Conservation (phyloP, 2,888 invertebrate genomes). For the Criorhina ranunculi region DNA sequence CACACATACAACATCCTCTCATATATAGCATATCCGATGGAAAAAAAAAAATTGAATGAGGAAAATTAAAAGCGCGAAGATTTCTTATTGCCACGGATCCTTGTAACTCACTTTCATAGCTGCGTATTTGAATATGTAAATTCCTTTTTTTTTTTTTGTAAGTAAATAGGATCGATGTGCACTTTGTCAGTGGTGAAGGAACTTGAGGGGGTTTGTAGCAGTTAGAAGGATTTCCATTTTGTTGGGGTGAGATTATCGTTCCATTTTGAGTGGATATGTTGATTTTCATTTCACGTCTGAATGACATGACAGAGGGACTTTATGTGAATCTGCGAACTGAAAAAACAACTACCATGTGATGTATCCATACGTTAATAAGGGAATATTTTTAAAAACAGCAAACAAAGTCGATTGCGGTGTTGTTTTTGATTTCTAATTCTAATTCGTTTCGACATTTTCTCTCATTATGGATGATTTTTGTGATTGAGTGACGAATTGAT, state of each 20-base stretch:
- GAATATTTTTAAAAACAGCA: neutral
- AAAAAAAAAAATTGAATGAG: neutral
- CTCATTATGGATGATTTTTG: constrained; percentile 21
- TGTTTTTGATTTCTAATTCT: constrained; percentile 1
- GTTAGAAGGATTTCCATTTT: constrained; percentile 7
- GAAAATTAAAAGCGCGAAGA: neutral
- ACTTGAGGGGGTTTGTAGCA: neutral
- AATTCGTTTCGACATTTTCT: constrained; percentile 25
- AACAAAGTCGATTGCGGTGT: neutral
- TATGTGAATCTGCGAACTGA: neutral
- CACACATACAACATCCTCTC: neutral
- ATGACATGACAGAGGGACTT: constrained; percentile 15
- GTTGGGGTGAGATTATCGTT: constrained; percentile 18
- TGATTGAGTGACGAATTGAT: neutral
- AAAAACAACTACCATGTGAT: neutral
- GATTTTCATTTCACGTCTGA: constrained; percentile 27
- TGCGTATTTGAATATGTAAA: constrained; percentile 19
- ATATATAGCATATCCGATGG: neutral
- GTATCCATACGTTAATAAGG: constrained; percentile 14
- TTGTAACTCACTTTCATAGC: neutral
- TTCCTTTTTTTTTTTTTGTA: neutral
- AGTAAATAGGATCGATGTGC: constrained; percentile 10
- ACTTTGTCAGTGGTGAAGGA: constrained; percentile 11
- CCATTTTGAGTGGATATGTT: constrained; percentile 6
- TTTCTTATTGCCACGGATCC: neutral